Evolutionary conservation across 2,797 vertebrate species (phyloP).

Genomic region (Chelmon rostratus): DNA sequence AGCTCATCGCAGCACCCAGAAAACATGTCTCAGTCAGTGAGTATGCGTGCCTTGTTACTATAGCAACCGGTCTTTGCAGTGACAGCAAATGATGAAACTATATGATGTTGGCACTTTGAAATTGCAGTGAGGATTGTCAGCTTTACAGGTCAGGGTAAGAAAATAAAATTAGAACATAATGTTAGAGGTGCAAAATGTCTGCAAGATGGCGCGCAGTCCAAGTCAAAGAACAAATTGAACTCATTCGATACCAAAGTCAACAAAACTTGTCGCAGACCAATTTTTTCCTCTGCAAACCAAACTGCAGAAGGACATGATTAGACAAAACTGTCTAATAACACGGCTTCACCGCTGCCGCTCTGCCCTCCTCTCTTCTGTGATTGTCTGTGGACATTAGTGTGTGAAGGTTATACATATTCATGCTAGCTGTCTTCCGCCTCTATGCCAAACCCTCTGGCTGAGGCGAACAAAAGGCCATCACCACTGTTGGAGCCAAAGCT

Average conservation of each 20-base stretch:
- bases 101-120: slow-evolving; percentile 24
- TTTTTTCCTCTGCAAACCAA: slow-evolving; percentile 35
- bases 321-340: slow-evolving; percentile 48
- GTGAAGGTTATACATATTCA: slow-evolving; percentile 82
- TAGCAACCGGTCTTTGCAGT: slow-evolving; percentile 34
- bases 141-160: not conserved
- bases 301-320: slow-evolving; percentile 34
- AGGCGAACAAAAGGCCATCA: slow-evolving; percentile 72
- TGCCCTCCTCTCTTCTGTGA: slow-evolving; percentile 45
- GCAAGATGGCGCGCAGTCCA: not conserved
- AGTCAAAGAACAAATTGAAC: slow-evolving; percentile 25
- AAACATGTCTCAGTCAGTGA: not conserved
- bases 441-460: slow-evolving; percentile 55
- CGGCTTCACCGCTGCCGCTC: slow-evolving; percentile 1
- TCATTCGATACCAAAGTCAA: slow-evolving; percentile 39
- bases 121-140: not conserved
- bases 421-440: slow-evolving; percentile 57
- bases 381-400: slow-evolving; percentile 74
- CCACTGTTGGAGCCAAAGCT: slow-evolving; percentile 58
- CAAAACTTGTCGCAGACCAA: slow-evolving; percentile 7
- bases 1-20: not conserved
- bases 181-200: not conserved
- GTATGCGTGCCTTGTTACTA: slow-evolving; percentile 53
- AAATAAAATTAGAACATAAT: rapidly evolving
- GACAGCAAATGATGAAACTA: slow-evolving; percentile 35